Percentiles rank a stretch among this genome's conserved stretches.
These are phyloP conservation scores for Epinotia nisella DNA, from an alignment of 2,888 invertebrate species.

Conservation along the genomic window DNA sequence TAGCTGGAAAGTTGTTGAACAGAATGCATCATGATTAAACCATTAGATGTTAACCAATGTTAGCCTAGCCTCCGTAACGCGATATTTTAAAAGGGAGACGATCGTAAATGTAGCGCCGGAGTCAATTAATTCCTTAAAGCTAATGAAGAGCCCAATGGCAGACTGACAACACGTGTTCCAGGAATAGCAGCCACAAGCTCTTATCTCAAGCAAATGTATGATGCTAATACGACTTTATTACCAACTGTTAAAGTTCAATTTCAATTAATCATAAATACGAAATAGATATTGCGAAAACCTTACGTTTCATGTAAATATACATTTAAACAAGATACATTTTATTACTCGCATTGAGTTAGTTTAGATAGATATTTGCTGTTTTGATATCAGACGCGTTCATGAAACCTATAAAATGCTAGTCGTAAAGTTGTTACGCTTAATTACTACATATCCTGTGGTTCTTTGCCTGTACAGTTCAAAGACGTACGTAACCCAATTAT, in stretches of 20 bases:
- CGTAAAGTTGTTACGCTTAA: slow-evolving; percentile 31
- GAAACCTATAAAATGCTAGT: slow-evolving; percentile 8
- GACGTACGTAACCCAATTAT: slow-evolving; percentile 27
- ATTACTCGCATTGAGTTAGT: slow-evolving; percentile 49
- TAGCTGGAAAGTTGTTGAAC: neutral
- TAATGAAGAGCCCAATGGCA: slow-evolving; percentile 63
- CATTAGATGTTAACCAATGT: slow-evolving; percentile 15
- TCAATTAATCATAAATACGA: neutral
- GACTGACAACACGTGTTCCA: slow-evolving; percentile 65
- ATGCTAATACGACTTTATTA: neutral
- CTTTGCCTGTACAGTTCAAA: slow-evolving; percentile 22
- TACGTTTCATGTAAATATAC: slow-evolving; percentile 14
- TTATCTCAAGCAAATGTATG: slow-evolving; percentile 2
- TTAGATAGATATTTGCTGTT: slow-evolving; percentile 14
- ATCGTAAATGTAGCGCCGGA: slow-evolving; percentile 51
- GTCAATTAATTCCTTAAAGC: slow-evolving; percentile 77
- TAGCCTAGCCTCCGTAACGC: slow-evolving; percentile 56
- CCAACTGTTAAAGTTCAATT: neutral
- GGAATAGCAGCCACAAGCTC: slow-evolving; percentile 5
- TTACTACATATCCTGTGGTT: slow-evolving; percentile 39
- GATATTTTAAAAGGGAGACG: slow-evolving; percentile 65
- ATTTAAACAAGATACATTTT: slow-evolving; percentile 51
- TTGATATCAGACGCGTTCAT: slow-evolving; percentile 30
- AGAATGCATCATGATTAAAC: neutral
- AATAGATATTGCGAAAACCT: neutral